Percentiles rank a stretch among this genome's conserved stretches.
Evolutionary conservation across 2,113 vertebrate genomes (phyloP).

Genomic region (Geothlypis trichas): DNA sequence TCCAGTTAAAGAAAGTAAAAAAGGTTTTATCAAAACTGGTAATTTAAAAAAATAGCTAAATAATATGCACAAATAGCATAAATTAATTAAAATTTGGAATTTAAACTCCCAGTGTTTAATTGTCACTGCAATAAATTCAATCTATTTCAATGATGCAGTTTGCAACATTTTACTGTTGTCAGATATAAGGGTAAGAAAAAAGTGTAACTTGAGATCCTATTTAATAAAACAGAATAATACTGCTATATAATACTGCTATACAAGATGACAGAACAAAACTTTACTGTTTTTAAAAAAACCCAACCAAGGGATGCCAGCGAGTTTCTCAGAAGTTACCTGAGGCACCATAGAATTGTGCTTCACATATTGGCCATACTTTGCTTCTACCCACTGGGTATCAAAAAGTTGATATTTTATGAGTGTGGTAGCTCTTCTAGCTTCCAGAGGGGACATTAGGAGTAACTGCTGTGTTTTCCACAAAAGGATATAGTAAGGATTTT

Average conservation of each 20-base stretch:
- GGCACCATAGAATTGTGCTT: neutral
- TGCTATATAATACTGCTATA: neutral
- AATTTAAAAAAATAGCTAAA: neutral
- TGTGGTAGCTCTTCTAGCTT: neutral
- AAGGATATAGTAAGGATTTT: slow-evolving; percentile 99
- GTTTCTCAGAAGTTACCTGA: neutral
- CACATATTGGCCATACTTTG: neutral
- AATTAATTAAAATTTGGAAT: neutral
- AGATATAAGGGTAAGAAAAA: neutral
- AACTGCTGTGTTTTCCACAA: neutral
- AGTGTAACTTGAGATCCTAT: neutral
- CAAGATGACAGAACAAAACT: neutral
- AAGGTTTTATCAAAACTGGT: neutral
- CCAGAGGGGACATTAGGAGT: neutral
- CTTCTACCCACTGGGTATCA: neutral
- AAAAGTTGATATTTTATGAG: neutral
- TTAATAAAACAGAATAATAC: neutral
- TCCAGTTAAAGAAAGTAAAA: slow-evolving; percentile 80
- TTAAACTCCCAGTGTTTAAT: neutral
- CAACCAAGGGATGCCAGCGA: neutral
- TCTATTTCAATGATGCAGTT: neutral
- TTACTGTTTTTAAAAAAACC: rapidly evolving
- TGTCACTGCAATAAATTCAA: neutral
- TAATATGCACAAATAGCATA: neutral
- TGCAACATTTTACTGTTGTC: neutral